Evolutionary conservation across 2,888 invertebrate species (phyloP).

Genomic region (Aradus depressus): DNA sequence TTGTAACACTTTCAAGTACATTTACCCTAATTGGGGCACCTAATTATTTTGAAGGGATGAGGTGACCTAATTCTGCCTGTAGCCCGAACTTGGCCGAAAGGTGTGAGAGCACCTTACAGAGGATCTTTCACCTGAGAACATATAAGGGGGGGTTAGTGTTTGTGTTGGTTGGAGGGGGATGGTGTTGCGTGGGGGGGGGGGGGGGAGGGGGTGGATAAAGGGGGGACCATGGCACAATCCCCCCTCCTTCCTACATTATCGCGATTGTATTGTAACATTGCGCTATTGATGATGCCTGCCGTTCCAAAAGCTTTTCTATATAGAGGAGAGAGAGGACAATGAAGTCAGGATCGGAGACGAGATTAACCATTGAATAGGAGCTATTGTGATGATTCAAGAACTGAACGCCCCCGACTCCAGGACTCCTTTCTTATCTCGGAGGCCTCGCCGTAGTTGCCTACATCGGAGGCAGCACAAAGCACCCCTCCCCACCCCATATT

Average conservation of each 20-base stretch:
- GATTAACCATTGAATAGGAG: constrained; percentile 32
- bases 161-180: too few species aligned
- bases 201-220: constrained; percentile 12
- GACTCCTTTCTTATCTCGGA: constrained; percentile 27
- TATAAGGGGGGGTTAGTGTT: too few species aligned
- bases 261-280: constrained; percentile 32
- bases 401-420: constrained; percentile 18
- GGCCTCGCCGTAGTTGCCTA: constrained; percentile 11
- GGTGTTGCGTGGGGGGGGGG: constrained; percentile 9
- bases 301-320: constrained; percentile 32
- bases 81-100: too few species aligned
- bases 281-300: constrained; percentile 32
- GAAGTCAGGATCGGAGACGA: constrained; percentile 32
- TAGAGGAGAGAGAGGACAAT: constrained; percentile 29
- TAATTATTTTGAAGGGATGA: too few species aligned
- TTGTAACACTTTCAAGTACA: too few species aligned
- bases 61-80: too few species aligned
- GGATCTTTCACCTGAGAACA: too few species aligned
- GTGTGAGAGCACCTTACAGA: too few species aligned
- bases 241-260: constrained; percentile 28
- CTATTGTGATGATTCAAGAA: constrained; percentile 31
- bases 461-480: neutral
- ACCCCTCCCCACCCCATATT: constrained; percentile 3
- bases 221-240: constrained; percentile 13
- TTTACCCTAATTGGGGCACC: too few species aligned